These are phyloP conservation scores for Philypnodon macrostomus DNA, from an alignment of 2,797 vertebrate species.

Conservation along the genomic window DNA sequence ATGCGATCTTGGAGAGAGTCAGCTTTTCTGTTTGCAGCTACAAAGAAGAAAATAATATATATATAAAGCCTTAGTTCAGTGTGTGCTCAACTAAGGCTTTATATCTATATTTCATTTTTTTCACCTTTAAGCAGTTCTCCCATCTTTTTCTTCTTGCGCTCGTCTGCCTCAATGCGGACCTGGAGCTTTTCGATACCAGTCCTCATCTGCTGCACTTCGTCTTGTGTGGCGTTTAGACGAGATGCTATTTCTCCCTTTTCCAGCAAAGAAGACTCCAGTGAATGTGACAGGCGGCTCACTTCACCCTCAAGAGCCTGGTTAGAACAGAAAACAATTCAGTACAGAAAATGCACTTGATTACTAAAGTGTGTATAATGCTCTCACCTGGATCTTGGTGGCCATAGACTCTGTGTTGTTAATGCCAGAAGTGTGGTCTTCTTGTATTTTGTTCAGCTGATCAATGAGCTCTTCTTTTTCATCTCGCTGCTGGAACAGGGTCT, in stretches of 20 bases:
- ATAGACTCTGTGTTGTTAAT: conserved; percentile 72
- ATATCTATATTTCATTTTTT: too few relatives aligned
- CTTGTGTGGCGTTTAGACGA: conserved; percentile 82
- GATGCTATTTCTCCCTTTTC: conserved; percentile 86
- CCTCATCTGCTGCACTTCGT: conserved; percentile 82
- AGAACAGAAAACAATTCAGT: conserved; percentile 3
- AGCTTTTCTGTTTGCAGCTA: conserved; percentile 76
- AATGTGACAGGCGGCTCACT: conserved; percentile 73
- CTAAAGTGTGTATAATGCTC: not conserved
- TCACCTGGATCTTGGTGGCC: conserved; percentile 75
- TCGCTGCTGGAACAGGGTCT: conserved; percentile 51
- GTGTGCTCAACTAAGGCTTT: too few relatives aligned
- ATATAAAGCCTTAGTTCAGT: too few relatives aligned
- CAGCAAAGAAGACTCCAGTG: conserved; percentile 80
- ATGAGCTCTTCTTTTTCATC: conserved; percentile 70
- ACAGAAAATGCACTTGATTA: not conserved
- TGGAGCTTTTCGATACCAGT: conserved; percentile 87
- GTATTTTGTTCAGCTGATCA: conserved; percentile 67
- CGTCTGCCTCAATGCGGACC: conserved; percentile 88
- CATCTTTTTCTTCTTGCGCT: conserved; percentile 79
- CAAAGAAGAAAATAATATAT: too few relatives aligned
- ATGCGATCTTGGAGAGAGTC: conserved; percentile 84
- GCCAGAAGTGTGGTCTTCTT: conserved; percentile 71
- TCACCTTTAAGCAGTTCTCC: conserved; percentile 79
- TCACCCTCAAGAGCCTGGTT: conserved; percentile 69